Base-by-base conservation (phyloP, 2,797 vertebrate genomes). In the Aeoliscus strigatus region DNA sequence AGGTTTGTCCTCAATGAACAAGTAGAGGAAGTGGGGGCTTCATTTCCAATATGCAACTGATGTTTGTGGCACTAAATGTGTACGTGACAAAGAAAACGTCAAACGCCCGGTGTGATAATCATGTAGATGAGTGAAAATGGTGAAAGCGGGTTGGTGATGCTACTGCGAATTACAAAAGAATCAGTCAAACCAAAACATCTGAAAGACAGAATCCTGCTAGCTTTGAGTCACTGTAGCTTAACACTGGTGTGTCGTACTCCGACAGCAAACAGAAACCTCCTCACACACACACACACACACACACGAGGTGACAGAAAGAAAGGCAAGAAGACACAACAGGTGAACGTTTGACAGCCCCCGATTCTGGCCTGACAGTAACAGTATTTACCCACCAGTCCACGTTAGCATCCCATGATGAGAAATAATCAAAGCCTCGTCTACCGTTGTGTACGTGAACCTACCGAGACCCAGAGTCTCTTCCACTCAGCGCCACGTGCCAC, bases 191-290 rank as follows among this genome's bases (percentile, higher is more conserved):
- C 7, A 32, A 40, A 40, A 60, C 8, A 34, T 36, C 57, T 32
- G 24, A 40, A 55, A 46, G 21, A 59, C 28, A 48, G 64, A 63
- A 59, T 52, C 34, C n/a, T n/a, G n/a, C n/a, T n/a, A 45, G 39
- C 30, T 68, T 65, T 45, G 51, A 45, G 41, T 67, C 33, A 48
- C 39, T 59, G 45, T 60, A 82, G 76, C 73, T 80, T 78, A 75
- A 79, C 73, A 71, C 73, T 79, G 77, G 63, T 32, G 26, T 53
- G 57, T 66, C 23, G 24, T 31, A 40, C 47, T 47, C 44, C 37
- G 49, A 51, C 24, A 47, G 29, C 51, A 51, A 60, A 55, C 28
- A 18, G 44, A 58, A 42, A 55, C 41, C 61, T 72, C 17, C 35
- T 40, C 18, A 46, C 39, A 57, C 35, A 52, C 30, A 62, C 38